Evolutionary conservation across 2,888 invertebrate genomes (phyloP), one percentile per base, ranked within the genome.

Genomic region (Andrena fulva): DNA sequence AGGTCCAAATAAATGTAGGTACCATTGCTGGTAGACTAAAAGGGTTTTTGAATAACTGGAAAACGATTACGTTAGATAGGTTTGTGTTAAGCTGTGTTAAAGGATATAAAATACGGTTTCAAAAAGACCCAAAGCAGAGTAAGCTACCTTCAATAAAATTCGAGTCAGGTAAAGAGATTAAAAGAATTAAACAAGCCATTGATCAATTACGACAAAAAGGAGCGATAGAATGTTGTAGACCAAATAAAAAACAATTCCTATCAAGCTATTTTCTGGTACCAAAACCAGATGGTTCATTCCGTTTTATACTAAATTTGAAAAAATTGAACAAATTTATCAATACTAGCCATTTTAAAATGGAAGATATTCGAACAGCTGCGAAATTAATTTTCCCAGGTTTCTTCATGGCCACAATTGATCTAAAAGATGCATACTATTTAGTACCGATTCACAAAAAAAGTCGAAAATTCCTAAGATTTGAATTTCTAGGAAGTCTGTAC

Each of bases 271-370:
- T 71, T 35, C 31, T 71, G 20, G 27, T 66, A 6, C 33, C 12
- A 16, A 77, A 72, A 2, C 33, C 71, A 6, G 63, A 77, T 35
- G 66, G 60, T 0, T 42, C 64, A 0, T 27, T 42, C 1, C 35
- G 63, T 42, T 68, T 78, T 63, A 68, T 73, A 24, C 24, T 63
- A n/a, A 78, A 73, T 42, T 10, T 68, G 42, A 73, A 78, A 62
- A 52, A 7, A 0, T 56, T 62, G 16, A 72, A 72, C 27, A 48
- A 67, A 10, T 68, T 68, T 42, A 35, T 77, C 1, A 24, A 67
- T 20, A 42, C 20, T 12, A 27, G 48, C 0, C 48, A 78, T 68
- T 78, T 78, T 48, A 73, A 78, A 54, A 52, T 78, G 33, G 62
- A 73, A 20, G 67, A 74, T 64, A 33, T 73, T 7, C 27, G 29